Evolutionary conservation across 2,888 invertebrate species (phyloP).

Genomic region (Drosophila melanocephala): DNA sequence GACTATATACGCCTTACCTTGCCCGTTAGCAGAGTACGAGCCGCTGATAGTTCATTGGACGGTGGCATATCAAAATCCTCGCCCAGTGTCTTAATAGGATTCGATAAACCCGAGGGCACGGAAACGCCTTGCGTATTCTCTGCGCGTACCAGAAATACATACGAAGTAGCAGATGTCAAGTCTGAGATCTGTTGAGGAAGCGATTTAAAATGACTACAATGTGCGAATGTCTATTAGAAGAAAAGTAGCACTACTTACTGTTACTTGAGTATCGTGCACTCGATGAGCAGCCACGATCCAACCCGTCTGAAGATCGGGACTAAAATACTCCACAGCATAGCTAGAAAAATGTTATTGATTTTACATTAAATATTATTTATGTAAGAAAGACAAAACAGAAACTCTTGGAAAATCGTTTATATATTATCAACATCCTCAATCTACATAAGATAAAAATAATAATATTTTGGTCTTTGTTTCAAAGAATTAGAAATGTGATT

Average conservation of each 20-base stretch:
- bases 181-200: conserved; percentile 86
- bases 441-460: background rate
- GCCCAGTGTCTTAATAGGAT: conserved; percentile 88
- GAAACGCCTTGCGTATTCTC: conserved; percentile 95
- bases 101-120: conserved; percentile 91
- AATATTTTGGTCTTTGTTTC: background rate
- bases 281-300: conserved; percentile 91
- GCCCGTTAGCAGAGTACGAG: conserved; percentile 84
- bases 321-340: conserved; percentile 92
- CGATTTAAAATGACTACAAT: background rate
- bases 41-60: conserved; percentile 85
- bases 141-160: conserved; percentile 94
- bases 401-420: background rate
- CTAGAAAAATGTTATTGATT: conserved; percentile 83
- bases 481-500: background rate
- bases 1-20: conserved; percentile 73
- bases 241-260: conserved; percentile 85
- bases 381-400: background rate
- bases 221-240: background rate
- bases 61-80: conserved; percentile 84
- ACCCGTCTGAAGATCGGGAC: conserved; percentile 91
- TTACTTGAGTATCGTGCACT: conserved; percentile 89
- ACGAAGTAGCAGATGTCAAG: conserved; percentile 92
- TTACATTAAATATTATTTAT: background rate
- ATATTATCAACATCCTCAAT: background rate